Percentiles rank a stretch among this genome's conserved stretches.
phyloP scores from a whole-genome alignment of 2,113 vertebrate species.

The Rhabdomys dilectus region DNA sequence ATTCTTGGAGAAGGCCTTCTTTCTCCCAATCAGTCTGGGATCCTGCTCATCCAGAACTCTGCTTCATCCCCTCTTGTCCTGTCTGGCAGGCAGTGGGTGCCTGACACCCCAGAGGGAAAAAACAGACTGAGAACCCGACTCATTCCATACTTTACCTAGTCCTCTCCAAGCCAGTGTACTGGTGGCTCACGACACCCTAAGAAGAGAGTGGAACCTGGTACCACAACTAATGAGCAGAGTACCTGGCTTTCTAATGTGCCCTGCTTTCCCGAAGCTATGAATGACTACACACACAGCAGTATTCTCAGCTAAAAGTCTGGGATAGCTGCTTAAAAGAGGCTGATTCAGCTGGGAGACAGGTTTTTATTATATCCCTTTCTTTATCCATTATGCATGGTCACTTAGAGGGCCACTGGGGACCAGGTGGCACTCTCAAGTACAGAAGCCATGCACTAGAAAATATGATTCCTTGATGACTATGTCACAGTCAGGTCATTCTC shows the following conservation, averaged over 20 bases:
- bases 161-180: no score
- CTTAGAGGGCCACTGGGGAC: not conserved
- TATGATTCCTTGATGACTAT: not conserved
- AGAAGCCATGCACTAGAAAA: not conserved
- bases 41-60: no score
- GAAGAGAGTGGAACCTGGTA: no score
- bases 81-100: no score
- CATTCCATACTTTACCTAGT: no score
- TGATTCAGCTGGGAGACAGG: not conserved
- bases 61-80: no score
- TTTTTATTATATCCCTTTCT: not conserved
- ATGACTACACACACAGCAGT: not conserved
- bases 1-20: no score
- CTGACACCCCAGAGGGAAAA: no score
- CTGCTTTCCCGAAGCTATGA: not conserved
- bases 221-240: not conserved
- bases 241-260: not conserved
- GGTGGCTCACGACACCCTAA: no score
- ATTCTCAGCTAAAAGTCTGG: not conserved
- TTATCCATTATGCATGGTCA: not conserved
- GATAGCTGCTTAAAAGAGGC: not conserved
- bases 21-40: no score
- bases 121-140: no score
- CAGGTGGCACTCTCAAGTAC: not conserved
- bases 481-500: not conserved